phyloP scores from a whole-genome alignment of 2,888 invertebrate genomes.

The Ochlodes sylvanus region DNA sequence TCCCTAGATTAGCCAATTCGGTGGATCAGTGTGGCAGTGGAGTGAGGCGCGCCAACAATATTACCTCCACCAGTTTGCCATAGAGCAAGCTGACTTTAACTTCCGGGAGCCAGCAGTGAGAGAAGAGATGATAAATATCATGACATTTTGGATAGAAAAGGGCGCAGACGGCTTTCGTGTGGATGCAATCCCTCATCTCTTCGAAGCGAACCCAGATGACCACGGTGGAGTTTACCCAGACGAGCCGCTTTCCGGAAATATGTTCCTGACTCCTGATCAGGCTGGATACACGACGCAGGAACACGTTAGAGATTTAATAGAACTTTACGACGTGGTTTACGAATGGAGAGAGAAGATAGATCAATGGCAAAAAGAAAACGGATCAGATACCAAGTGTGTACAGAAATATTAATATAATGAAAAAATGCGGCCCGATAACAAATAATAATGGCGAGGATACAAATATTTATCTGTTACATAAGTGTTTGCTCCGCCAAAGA shows the following conservation, averaged over 20 bases:
- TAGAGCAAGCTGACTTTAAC: conserved; percentile 88
- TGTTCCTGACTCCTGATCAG: conserved; percentile 61
- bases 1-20: conserved; percentile 80
- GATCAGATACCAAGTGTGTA: conserved; percentile 72
- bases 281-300: conserved; percentile 85
- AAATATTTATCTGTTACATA: neutral
- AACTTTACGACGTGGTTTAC: conserved; percentile 82
- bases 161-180: conserved; percentile 92
- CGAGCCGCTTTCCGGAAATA: conserved; percentile 74
- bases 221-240: conserved; percentile 72
- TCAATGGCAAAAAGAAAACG: conserved; percentile 66
- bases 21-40: conserved; percentile 89
- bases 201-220: conserved; percentile 79
- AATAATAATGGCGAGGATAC: no score
- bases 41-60: conserved; percentile 85
- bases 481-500: neutral
- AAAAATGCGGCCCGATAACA: no score
- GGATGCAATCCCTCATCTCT: conserved; percentile 87
- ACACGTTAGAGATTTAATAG: conserved; percentile 86
- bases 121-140: conserved; percentile 83
- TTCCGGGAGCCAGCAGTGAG: conserved; percentile 85
- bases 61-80: conserved; percentile 88
- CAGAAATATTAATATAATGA: neutral
- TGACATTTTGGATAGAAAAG: conserved; percentile 89
- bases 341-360: conserved; percentile 85